These are phyloP conservation scores for Mystacornis crossleyi DNA, from an alignment of 2,113 vertebrate species.

Conservation along the genomic window DNA sequence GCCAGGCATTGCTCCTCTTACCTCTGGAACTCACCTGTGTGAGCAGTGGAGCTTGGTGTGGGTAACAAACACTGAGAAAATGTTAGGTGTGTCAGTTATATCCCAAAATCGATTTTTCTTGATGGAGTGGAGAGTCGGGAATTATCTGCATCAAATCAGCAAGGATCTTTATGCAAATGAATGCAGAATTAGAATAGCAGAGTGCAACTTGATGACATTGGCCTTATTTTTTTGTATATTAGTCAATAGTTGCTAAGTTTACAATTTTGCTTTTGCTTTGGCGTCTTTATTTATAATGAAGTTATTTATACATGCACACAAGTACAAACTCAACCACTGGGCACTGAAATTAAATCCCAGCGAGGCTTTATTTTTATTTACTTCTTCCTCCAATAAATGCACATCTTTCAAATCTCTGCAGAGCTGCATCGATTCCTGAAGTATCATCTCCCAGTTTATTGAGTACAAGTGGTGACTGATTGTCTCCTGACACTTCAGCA, in stretches of 20 bases:
- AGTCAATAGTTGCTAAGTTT: slow-evolving; percentile 3
- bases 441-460: neutral
- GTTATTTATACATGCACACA: neutral
- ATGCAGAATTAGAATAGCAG: neutral
- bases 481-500: neutral
- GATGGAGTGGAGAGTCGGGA: neutral
- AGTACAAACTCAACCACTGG: neutral
- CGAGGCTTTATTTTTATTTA: slow-evolving; percentile 25
- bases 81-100: neutral
- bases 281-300: neutral
- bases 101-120: neutral
- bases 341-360: neutral
- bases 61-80: neutral
- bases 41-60: neutral
- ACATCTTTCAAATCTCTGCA: slow-evolving; percentile 10
- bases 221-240: neutral
- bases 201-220: neutral
- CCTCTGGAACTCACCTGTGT: neutral
- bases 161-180: neutral
- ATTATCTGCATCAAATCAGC: neutral
- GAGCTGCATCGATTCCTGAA: slow-evolving; percentile 1
- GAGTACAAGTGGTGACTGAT: slow-evolving; percentile 20
- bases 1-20: neutral
- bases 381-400: neutral
- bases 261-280: neutral